phyloP scores from a whole-genome alignment of 2,888 invertebrate species.

The Cacoxenus indagator region DNA sequence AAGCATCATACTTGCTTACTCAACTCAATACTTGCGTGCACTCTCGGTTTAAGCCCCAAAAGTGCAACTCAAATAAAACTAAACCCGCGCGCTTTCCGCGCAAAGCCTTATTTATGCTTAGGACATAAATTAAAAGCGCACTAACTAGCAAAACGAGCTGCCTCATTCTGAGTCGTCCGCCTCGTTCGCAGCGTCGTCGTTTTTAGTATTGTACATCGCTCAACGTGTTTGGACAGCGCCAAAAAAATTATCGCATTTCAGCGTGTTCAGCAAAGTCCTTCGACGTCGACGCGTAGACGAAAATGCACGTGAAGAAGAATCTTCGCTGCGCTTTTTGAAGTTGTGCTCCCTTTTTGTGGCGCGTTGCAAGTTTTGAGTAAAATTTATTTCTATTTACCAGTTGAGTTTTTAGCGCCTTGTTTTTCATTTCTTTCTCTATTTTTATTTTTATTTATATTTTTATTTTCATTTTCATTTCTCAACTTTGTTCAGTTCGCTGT shows the following conservation, averaged over 20 bases:
- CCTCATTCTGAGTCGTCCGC: not conserved
- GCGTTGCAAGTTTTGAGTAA: conserved; percentile 10
- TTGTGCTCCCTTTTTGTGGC: not conserved
- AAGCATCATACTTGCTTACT: no score
- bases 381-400: conserved; percentile 16
- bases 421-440: not conserved
- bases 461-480: no score
- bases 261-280: conserved; percentile 8
- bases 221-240: no score
- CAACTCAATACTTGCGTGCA: not conserved
- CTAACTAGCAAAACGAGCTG: conserved; percentile 46
- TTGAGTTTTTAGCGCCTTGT: not conserved
- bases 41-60: not conserved
- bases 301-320: not conserved
- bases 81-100: conserved; percentile 45
- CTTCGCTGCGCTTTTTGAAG: not conserved
- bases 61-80: conserved; percentile 19
- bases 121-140: conserved; percentile 60
- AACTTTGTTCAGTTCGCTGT: not conserved
- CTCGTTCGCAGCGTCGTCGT: not conserved
- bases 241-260: conserved; percentile 14
- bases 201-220: no score
- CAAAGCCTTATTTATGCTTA: conserved; percentile 62
- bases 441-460: no score
- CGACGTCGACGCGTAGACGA: not conserved